Conservation (phyloP, 2,888 invertebrate species). For the Cinara cedri region DNA sequence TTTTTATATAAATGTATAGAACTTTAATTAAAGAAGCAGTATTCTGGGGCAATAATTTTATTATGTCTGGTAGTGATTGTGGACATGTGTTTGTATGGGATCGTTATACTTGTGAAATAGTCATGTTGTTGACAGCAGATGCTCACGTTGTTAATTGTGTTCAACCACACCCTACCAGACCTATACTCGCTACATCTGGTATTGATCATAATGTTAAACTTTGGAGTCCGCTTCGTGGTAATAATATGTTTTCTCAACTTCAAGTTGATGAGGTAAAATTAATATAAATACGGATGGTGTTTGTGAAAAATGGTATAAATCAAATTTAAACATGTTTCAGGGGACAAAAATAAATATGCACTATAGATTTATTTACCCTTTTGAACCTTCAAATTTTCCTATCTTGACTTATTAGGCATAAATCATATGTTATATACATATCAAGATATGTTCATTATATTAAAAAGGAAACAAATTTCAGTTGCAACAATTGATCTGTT, state of each 20-base stretch:
- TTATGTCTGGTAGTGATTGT: constrained; percentile 89
- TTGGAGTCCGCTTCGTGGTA: constrained; percentile 75
- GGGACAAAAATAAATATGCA: too few relatives aligned
- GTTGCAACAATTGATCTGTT: too few relatives aligned
- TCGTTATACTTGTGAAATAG: constrained; percentile 70
- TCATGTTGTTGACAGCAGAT: constrained; percentile 80
- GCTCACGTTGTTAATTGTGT: constrained; percentile 84
- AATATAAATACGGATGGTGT: too few relatives aligned
- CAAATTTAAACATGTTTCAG: too few relatives aligned
- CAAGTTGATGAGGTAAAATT: constrained; percentile 71
- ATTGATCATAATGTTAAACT: constrained; percentile 86
- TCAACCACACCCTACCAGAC: constrained; percentile 80
- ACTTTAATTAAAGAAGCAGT: constrained; percentile 57
- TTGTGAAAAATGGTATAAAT: not conserved
- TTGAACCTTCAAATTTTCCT: too few relatives aligned
- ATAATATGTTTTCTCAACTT: constrained; percentile 69
- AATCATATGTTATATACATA: too few relatives aligned
- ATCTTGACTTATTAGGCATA: too few relatives aligned
- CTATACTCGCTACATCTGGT: constrained; percentile 81
- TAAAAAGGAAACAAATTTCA: too few relatives aligned
- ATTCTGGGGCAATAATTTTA: constrained; percentile 81
- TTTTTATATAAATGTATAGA: not conserved
- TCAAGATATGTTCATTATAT: too few relatives aligned
- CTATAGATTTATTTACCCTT: too few relatives aligned
- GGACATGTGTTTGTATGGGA: constrained; percentile 87